phyloP scores from a whole-genome alignment of 2,797 vertebrate genomes.

The Anas bernieri region DNA sequence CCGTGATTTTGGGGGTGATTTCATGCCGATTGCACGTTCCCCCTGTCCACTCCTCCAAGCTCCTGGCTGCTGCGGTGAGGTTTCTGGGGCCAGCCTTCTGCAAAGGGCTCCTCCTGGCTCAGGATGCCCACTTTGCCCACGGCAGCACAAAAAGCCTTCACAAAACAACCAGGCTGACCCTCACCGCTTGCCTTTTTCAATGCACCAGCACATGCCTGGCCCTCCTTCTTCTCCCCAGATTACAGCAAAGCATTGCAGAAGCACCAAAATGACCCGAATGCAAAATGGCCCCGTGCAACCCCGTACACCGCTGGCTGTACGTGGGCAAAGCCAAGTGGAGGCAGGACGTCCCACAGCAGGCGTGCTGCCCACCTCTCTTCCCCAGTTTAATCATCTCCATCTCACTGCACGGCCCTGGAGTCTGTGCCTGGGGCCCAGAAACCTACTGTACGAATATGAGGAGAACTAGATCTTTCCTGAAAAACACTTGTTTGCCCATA shows the following conservation, averaged over 20 bases:
- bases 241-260: constrained; percentile 45
- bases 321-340: neutral
- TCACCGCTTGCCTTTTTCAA: constrained; percentile 59
- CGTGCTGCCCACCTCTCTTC: neutral
- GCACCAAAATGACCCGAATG: constrained; percentile 60
- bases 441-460: neutral
- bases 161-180: constrained; percentile 37
- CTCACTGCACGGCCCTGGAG: neutral
- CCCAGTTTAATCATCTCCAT: neutral
- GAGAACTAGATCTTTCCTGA: neutral
- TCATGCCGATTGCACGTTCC: neutral
- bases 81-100: neutral
- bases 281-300: neutral
- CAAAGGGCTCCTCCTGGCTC: neutral
- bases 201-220: constrained; percentile 55
- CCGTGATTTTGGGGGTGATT: neutral
- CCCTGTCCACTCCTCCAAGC: accelerated
- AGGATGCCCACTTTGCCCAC: neutral
- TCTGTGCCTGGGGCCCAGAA: neutral
- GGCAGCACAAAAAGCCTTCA: constrained; percentile 52
- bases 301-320: accelerated
- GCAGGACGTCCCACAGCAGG: neutral
- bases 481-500: neutral
- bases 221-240: constrained; percentile 56
- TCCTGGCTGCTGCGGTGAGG: accelerated